Evolutionary conservation across 2,113 vertebrate species (phyloP).

Genomic region (Carassius carassius): DNA sequence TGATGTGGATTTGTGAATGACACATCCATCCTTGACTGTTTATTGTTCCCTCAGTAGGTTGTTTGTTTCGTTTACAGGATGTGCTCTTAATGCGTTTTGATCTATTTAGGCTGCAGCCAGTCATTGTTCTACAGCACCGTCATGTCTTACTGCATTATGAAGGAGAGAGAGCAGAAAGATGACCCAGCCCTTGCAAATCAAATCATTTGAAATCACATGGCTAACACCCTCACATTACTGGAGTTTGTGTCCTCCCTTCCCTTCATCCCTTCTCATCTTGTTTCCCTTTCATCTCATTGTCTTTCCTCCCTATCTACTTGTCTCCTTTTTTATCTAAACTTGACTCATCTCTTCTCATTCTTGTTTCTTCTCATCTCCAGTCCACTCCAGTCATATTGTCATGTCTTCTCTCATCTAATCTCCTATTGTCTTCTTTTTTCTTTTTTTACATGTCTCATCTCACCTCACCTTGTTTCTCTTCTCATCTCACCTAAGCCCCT

Average conservation of each 20-base stretch:
- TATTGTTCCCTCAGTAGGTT: neutral
- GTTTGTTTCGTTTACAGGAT: neutral
- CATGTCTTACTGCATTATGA: neutral
- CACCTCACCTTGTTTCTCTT: no score
- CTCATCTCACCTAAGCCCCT: no score
- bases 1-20: neutral
- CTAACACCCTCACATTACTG: conserved; percentile 7
- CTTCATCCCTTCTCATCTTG: neutral
- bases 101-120: neutral
- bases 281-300: neutral
- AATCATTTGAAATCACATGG: conserved; percentile 2
- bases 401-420: neutral
- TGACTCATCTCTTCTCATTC: no score
- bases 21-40: neutral
- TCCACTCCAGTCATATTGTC: neutral
- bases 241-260: neutral
- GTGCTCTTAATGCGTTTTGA: neutral
- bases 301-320: neutral
- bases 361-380: neutral
- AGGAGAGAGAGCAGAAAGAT: neutral
- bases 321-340: neutral
- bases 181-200: neutral
- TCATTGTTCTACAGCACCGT: neutral
- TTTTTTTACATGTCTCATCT: neutral
- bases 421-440: neutral